These are phyloP conservation scores for Dexiosoma caninum DNA, from an alignment of 2,888 invertebrate genomes.

Conservation along the genomic window DNA sequence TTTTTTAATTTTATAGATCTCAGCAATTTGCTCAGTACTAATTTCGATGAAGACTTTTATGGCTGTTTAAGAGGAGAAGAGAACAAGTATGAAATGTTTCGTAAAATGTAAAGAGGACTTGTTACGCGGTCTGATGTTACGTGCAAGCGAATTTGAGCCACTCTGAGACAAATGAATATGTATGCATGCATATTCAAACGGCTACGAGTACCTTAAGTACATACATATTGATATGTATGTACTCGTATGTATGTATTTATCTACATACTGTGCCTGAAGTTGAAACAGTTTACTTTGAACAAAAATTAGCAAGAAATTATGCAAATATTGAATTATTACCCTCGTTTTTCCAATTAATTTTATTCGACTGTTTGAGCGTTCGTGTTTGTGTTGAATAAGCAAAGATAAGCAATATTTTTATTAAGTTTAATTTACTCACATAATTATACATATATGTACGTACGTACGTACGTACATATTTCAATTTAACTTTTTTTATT, in stretches of 20 bases:
- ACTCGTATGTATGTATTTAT: too few species aligned
- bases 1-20: too few species aligned
- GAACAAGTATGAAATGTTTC: too few species aligned
- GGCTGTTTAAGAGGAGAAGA: background rate
- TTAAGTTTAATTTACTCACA: constrained; percentile 24
- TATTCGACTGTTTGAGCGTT: background rate
- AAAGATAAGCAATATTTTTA: constrained; percentile 43
- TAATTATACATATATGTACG: too few species aligned
- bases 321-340: constrained; percentile 59
- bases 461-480: background rate
- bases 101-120: too few species aligned
- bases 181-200: too few species aligned
- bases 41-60: background rate
- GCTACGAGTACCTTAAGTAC: background rate
- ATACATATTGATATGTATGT: too few species aligned
- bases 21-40: background rate
- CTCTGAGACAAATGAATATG: background rate
- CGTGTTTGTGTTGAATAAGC: constrained; percentile 16
- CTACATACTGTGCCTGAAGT: background rate
- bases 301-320: constrained; percentile 49
- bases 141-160: background rate
- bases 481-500: background rate
- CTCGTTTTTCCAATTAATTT: constrained; percentile 27
- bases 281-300: background rate
- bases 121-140: background rate